Conservation (phyloP, 1,140 invertebrate species). For the Chlorops oryzae region DNA sequence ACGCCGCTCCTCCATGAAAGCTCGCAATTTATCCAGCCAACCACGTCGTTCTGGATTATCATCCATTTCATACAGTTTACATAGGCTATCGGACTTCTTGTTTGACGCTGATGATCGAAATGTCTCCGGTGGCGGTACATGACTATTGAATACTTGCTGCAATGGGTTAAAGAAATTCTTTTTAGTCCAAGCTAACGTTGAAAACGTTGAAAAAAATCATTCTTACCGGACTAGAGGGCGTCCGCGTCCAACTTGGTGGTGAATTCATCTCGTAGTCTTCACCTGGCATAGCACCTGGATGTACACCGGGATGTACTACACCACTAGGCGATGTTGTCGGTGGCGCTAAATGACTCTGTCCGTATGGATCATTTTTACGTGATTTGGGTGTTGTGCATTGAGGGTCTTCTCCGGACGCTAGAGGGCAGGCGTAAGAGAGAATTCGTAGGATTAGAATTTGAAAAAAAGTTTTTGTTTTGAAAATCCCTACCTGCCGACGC, state of each 20-base stretch:
- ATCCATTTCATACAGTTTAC: constrained; percentile 95
- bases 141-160: constrained; percentile 81
- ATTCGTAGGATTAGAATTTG: background rate
- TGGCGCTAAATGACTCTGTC: constrained; percentile 67
- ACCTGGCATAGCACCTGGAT: constrained; percentile 65
- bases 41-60: constrained; percentile 83
- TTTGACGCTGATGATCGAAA: constrained; percentile 61
- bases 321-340: constrained; percentile 71
- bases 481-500: constrained; percentile 74
- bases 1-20: constrained; percentile 89
- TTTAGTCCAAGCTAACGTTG: background rate
- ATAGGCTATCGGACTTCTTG: constrained; percentile 82
- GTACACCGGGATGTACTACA: constrained; percentile 57
- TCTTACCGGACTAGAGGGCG: constrained; percentile 81
- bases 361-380: constrained; percentile 56
- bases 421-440: constrained; percentile 13
- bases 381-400: constrained; percentile 68
- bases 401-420: constrained; percentile 79
- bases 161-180: constrained; percentile 44
- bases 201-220: background rate
- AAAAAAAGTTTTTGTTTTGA: background rate
- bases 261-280: constrained; percentile 88
- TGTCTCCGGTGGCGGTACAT: constrained; percentile 74
- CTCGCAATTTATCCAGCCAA: constrained; percentile 87
- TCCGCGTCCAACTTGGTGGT: constrained; percentile 75